Evolutionary conservation across 2,797 vertebrate species (phyloP).

Genomic region (Coccyzus lansbergi): DNA sequence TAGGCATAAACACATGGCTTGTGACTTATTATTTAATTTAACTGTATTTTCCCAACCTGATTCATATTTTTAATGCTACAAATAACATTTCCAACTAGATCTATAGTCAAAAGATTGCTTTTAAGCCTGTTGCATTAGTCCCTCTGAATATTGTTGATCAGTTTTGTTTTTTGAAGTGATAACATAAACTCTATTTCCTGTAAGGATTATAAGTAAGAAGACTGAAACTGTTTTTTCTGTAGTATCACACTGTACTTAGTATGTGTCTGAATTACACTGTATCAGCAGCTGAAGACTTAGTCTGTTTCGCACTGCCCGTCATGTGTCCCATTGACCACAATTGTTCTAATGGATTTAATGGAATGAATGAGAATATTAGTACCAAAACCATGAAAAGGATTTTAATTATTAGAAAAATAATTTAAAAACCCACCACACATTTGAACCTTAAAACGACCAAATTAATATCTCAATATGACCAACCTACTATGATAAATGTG

Average conservation of each 20-base stretch:
- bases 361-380: background rate
- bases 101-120: background rate
- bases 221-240: background rate
- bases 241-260: background rate
- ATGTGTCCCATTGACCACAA: background rate
- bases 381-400: background rate
- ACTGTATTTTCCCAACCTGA: background rate
- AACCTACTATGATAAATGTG: background rate
- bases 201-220: background rate
- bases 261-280: background rate
- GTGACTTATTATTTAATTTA: background rate
- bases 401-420: background rate
- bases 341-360: slow-evolving; percentile 28
- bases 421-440: background rate
- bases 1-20: background rate
- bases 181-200: background rate
- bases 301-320: background rate
- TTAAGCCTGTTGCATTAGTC: background rate
- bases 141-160: background rate
- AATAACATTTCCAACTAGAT: background rate
- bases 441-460: background rate
- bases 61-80: background rate
- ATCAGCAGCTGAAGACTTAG: background rate
- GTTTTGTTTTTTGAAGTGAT: background rate
- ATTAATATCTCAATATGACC: background rate